Percentiles rank a stretch among this genome's conserved stretches.
phyloP scores from a whole-genome alignment of 2,113 vertebrate genomes.

The Bubo bubo region DNA sequence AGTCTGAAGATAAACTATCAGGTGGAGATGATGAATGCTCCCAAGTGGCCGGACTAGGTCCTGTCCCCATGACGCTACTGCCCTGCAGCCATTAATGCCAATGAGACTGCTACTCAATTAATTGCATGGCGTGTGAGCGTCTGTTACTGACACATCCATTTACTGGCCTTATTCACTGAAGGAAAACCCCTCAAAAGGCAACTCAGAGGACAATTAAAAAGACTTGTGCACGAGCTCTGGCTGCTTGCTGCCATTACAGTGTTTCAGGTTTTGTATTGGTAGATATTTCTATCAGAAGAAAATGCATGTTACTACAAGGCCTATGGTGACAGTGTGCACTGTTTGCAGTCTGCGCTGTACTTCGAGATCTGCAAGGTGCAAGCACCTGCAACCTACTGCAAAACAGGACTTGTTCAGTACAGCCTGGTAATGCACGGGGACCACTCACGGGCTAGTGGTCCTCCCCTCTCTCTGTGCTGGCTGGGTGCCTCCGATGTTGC shows the following conservation, averaged over 20 bases:
- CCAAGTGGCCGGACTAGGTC: background rate
- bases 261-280: background rate
- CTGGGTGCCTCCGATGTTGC: background rate
- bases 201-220: background rate
- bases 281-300: background rate
- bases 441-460: background rate
- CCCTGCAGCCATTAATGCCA: background rate
- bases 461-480: background rate
- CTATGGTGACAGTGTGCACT: background rate
- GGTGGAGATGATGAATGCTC: background rate
- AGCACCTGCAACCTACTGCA: background rate
- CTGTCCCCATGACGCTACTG: background rate
- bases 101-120: background rate
- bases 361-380: background rate
- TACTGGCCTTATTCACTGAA: background rate
- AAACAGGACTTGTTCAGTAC: background rate
- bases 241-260: background rate
- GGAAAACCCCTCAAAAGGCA: background rate
- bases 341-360: background rate
- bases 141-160: background rate
- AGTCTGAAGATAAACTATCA: background rate
- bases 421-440: rapidly evolving
- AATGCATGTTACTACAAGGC: background rate
- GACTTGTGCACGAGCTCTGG: background rate
- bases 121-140: background rate